Conservation (phyloP, 2,888 invertebrate species). For the Smittia sp. region DNA sequence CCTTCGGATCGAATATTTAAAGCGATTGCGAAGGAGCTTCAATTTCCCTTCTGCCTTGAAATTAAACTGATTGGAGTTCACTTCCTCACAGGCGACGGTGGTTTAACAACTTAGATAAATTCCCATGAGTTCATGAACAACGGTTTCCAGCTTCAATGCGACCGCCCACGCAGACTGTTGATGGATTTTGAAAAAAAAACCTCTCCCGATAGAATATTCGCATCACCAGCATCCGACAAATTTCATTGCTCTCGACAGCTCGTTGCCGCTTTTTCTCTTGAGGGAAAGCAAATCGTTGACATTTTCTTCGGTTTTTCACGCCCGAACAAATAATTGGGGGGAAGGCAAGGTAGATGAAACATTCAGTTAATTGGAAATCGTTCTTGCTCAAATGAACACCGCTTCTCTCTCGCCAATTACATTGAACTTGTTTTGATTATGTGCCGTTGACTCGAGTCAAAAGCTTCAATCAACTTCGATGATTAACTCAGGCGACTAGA, state of each 20-base stretch:
- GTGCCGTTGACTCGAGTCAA: too few relatives aligned
- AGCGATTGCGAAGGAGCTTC: too few relatives aligned
- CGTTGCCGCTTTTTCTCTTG: neutral
- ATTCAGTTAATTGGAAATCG: too few relatives aligned
- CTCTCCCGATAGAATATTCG: neutral
- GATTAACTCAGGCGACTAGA: too few relatives aligned
- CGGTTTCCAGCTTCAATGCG: too few relatives aligned
- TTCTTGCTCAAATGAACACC: neutral
- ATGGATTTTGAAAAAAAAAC: conserved; percentile 10
- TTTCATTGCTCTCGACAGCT: neutral
- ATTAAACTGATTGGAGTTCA: neutral
- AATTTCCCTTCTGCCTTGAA: neutral
- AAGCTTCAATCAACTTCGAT: too few relatives aligned
- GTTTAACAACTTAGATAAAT: neutral
- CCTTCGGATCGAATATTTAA: neutral
- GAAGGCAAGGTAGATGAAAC: too few relatives aligned
- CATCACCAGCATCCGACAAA: conserved; percentile 13
- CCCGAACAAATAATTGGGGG: too few relatives aligned
- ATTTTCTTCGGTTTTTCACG: conserved; percentile 1
- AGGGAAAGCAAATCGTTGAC: neutral
- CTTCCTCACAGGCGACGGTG: neutral
- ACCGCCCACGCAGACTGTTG: neutral
- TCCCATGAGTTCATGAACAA: neutral
- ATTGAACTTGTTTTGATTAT: neutral
- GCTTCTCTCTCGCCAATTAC: neutral